Conservation (phyloP, 2,113 vertebrate genomes). For the Corythaeola cristata region DNA sequence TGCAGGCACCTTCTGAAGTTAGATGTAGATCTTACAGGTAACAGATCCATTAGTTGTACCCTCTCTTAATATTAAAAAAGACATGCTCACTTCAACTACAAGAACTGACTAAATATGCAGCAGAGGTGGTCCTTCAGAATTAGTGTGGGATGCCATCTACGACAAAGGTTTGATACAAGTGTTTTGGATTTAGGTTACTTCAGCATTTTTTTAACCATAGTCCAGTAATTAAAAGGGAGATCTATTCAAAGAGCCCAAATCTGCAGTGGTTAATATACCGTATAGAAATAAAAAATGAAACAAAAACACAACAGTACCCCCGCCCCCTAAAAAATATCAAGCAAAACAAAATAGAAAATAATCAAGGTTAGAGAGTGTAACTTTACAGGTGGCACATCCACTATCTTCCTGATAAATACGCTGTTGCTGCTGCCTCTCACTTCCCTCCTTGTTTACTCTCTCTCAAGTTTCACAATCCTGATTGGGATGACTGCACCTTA, state of each 20-base stretch:
- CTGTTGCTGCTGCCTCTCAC: neutral
- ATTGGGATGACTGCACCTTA: neutral
- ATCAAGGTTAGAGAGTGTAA: neutral
- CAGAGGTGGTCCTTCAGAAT: neutral
- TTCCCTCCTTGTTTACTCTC: conserved; percentile 14
- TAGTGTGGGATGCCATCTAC: neutral
- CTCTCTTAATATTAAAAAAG: neutral
- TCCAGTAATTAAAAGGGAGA: neutral
- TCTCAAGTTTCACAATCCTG: neutral
- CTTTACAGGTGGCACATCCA: neutral
- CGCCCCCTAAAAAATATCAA: neutral
- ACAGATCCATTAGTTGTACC: neutral
- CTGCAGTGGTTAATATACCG: neutral
- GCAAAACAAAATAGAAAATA: neutral
- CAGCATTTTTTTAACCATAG: neutral
- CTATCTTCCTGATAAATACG: neutral
- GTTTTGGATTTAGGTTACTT: neutral
- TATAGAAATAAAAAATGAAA: neutral
- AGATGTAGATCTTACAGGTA: neutral
- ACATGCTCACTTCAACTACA: neutral
- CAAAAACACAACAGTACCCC: neutral
- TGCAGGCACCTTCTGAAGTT: neutral
- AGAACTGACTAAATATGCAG: neutral
- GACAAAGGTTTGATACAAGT: neutral
- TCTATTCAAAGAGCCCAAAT: neutral